Conservation (phyloP, 2,797 vertebrate genomes). For the Sitta carolinensis region DNA sequence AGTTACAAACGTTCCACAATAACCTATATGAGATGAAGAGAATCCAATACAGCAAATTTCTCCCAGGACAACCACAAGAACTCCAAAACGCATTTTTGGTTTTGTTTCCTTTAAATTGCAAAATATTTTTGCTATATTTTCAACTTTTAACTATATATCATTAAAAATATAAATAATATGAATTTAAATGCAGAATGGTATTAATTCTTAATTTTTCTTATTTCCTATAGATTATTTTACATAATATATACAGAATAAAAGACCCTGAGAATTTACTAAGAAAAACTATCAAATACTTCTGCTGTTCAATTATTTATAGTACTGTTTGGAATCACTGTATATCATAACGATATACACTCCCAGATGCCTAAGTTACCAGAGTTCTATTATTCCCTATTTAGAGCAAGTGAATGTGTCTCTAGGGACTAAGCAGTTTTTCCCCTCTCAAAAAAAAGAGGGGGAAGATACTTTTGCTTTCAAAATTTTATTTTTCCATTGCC, state of each 20-base stretch:
- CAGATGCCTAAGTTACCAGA: neutral
- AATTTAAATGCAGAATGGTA: neutral
- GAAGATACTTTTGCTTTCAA: neutral
- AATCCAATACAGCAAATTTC: constrained; percentile 75
- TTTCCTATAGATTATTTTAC: neutral
- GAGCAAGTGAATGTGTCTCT: neutral
- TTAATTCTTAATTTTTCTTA: neutral
- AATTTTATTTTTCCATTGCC: neutral
- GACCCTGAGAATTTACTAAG: neutral
- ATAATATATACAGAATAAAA: neutral
- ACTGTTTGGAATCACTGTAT: neutral
- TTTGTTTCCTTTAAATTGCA: neutral
- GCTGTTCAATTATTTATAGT: neutral
- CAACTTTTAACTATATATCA: neutral
- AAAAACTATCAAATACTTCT: neutral
- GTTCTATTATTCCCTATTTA: neutral
- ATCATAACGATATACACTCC: neutral
- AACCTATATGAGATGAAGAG: constrained; percentile 79
- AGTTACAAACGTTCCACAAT: constrained; percentile 86
- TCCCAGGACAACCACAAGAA: constrained; percentile 82
- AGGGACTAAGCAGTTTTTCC: neutral
- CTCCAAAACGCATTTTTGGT: constrained; percentile 80
- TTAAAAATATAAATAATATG: neutral
- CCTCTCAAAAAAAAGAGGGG: accelerated
- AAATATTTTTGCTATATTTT: neutral